phyloP scores from a whole-genome alignment of 2,797 vertebrate genomes.

The Danio choprae region DNA sequence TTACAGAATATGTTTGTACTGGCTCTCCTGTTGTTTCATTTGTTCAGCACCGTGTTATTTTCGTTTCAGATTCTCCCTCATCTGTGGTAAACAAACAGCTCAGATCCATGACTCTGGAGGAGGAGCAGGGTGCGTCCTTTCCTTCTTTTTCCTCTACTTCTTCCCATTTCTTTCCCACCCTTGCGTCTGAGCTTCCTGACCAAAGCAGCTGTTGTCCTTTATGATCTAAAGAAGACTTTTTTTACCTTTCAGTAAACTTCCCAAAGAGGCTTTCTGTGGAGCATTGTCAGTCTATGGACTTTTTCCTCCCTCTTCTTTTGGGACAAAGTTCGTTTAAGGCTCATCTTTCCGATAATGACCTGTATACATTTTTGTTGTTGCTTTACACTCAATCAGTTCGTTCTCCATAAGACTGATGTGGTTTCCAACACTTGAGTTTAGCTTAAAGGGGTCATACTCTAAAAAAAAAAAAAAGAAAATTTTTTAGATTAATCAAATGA shows the following conservation, averaged over 20 bases:
- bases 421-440: not conserved
- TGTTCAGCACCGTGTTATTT: constrained; percentile 90
- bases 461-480: too few relatives aligned
- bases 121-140: constrained; percentile 93
- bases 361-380: not conserved
- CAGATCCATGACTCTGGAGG: constrained; percentile 98
- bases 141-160: constrained; percentile 29
- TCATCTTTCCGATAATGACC: constrained; percentile 11
- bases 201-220: not conserved
- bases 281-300: constrained; percentile 17
- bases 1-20: constrained; percentile 17
- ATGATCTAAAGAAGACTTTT: not conserved
- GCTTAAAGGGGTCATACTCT: constrained; percentile 17
- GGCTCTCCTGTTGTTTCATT: constrained; percentile 44
- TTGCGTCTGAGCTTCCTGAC: constrained; percentile 6
- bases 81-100: constrained; percentile 99
- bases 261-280: constrained; percentile 25
- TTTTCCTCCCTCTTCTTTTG: constrained; percentile 14
- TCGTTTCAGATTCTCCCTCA: constrained; percentile 98
- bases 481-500: too few relatives aligned
- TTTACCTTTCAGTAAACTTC: not conserved
- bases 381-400: not conserved
- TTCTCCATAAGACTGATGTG: not conserved
- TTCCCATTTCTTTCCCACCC: constrained; percentile 1
- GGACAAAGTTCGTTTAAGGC: constrained; percentile 9